Conservation (phyloP, 1,140 invertebrate species). For the Drosophila pectinifera region DNA sequence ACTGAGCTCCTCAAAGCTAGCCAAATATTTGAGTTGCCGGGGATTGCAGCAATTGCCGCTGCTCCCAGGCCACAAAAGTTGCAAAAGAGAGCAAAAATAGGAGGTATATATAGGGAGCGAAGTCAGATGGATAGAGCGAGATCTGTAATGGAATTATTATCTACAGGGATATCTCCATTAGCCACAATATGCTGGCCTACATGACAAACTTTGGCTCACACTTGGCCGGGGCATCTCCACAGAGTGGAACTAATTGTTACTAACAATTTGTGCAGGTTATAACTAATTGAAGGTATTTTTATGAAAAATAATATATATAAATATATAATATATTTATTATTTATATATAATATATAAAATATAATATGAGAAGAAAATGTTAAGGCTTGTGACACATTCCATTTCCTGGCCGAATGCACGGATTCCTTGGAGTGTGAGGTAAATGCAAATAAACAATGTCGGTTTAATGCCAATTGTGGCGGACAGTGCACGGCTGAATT, state of each 20-base stretch:
- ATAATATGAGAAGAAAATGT: too few species aligned
- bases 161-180: neutral
- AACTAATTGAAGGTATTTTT: too few species aligned
- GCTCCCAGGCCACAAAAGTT: neutral
- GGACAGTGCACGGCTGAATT: slow-evolving; percentile 12
- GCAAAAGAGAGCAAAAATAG: neutral
- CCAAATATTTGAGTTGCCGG: slow-evolving; percentile 64
- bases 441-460: neutral
- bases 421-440: neutral
- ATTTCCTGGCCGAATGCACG: neutral
- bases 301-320: too few species aligned
- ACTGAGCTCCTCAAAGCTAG: slow-evolving; percentile 49
- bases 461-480: neutral
- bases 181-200: too few species aligned
- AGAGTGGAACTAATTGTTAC: neutral
- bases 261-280: too few species aligned
- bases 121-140: too few species aligned
- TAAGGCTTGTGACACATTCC: too few species aligned
- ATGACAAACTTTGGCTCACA: too few species aligned
- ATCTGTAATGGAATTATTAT: neutral
- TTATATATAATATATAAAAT: too few species aligned
- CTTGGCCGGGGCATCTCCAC: too few species aligned
- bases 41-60: slow-evolving; percentile 47
- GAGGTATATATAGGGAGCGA: neutral
- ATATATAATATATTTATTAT: too few species aligned